Evolutionary conservation across 2,888 invertebrate species (phyloP).

Genomic region (Neria commutata): DNA sequence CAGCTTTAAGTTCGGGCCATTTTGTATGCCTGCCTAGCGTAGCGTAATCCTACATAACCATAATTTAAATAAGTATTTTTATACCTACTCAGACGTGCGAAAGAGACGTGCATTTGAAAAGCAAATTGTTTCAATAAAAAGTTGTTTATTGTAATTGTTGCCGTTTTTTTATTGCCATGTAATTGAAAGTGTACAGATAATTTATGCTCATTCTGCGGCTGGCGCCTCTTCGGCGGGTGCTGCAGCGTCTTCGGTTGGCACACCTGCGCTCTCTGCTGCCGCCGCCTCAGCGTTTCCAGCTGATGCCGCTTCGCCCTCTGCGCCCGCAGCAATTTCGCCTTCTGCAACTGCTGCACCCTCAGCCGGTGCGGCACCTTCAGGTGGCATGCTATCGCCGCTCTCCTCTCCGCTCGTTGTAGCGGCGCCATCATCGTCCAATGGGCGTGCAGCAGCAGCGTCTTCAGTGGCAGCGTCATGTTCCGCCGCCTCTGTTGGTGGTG

Average conservation of each 20-base stretch:
- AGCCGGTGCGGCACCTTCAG: conserved; percentile 33
- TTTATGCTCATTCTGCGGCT: too few relatives aligned
- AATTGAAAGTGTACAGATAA: too few relatives aligned
- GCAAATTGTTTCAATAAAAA: too few relatives aligned
- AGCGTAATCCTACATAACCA: too few relatives aligned
- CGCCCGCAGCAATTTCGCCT: neutral
- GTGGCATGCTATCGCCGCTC: conserved; percentile 38
- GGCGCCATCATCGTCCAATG: conserved; percentile 43
- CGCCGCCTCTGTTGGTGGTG: conserved; percentile 24
- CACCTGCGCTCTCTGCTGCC: conserved; percentile 9
- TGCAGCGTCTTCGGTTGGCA: neutral
- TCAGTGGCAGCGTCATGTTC: too few relatives aligned
- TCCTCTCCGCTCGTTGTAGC: conserved; percentile 43
- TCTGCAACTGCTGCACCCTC: conserved; percentile 8
- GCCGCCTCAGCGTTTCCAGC: conserved; percentile 9
- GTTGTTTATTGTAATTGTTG: too few relatives aligned
- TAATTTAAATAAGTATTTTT: too few relatives aligned
- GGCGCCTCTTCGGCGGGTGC: neutral
- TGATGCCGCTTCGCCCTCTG: neutral
- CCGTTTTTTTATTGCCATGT: too few relatives aligned
- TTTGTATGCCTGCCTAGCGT: too few relatives aligned
- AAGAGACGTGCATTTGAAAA: too few relatives aligned
- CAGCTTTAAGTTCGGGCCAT: too few relatives aligned
- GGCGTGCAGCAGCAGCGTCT: conserved; percentile 38
- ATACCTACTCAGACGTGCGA: too few relatives aligned